Percentiles rank a stretch among this genome's conserved stretches.
These are phyloP conservation scores for Malurus melanocephalus DNA, from an alignment of 2,113 vertebrate species.

Conservation along the genomic window DNA sequence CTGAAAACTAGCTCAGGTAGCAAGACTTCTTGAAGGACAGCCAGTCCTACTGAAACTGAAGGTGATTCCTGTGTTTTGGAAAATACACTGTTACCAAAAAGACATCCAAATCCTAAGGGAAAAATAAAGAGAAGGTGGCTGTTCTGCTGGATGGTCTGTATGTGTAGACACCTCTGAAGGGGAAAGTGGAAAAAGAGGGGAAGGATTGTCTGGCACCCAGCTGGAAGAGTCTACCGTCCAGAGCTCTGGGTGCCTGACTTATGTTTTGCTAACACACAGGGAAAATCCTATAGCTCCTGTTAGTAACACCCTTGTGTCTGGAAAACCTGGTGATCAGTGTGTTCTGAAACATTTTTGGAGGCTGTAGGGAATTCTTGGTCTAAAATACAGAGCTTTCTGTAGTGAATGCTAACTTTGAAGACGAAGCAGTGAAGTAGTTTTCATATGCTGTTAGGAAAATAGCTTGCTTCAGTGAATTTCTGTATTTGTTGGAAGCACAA, in stretches of 20 bases:
- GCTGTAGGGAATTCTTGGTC: neutral
- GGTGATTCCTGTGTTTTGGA: neutral
- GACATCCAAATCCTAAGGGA: neutral
- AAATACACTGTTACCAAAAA: neutral
- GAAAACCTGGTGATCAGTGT: neutral
- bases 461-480: neutral
- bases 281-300: neutral
- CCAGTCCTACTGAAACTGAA: neutral
- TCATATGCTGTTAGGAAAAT: neutral
- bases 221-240: neutral
- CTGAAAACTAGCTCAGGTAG: neutral
- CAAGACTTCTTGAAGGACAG: neutral
- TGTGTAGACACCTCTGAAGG: neutral
- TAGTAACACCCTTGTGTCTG: neutral
- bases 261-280: neutral
- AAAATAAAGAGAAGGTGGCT: neutral
- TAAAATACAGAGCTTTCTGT: neutral
- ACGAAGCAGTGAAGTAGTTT: neutral
- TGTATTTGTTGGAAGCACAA: neutral
- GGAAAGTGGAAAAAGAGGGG: neutral
- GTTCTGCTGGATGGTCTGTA: neutral
- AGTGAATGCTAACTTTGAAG: neutral
- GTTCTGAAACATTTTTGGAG: neutral
- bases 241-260: neutral
- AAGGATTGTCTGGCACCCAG: neutral